These are phyloP conservation scores for Coptodon bakossiorum DNA, from an alignment of 2,113 vertebrate genomes.

Conservation along the genomic window DNA sequence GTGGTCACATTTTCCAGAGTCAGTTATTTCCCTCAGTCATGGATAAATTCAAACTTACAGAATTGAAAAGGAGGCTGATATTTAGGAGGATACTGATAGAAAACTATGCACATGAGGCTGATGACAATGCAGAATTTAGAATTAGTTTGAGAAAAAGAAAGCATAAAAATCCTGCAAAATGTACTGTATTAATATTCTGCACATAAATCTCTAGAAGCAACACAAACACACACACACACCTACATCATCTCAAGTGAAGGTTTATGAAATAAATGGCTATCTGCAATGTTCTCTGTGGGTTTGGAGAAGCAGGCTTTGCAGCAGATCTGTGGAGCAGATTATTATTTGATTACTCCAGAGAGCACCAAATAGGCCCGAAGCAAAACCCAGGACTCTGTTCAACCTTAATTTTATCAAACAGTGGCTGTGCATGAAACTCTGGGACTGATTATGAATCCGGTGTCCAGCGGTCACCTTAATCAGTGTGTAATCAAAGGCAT, in stretches of 20 bases:
- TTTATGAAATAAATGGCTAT: not conserved
- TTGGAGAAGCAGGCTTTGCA: not conserved
- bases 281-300: not conserved
- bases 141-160: not conserved
- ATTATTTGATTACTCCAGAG: not conserved
- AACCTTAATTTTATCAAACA: not conserved
- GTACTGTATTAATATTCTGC: not conserved
- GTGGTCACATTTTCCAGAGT: constrained; percentile 56
- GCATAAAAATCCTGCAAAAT: not conserved
- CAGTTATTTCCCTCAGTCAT: constrained; percentile 6
- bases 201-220: not conserved
- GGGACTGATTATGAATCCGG: not conserved
- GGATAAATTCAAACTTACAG: constrained; percentile 8
- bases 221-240: not conserved
- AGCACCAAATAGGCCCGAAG: not conserved
- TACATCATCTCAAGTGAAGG: not conserved
- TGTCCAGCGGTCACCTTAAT: not conserved
- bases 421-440: not conserved
- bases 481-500: not conserved
- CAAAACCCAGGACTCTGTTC: not conserved
- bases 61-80: not conserved
- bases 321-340: not conserved
- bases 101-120: not conserved
- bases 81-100: constrained; percentile 6
- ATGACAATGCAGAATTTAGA: not conserved